A percentile compares a stretch with the other conserved stretches of the same genome.
These are phyloP conservation scores for Meghimatium bilineatum DNA, from an alignment of 2,888 invertebrate species.

Conservation along the genomic window DNA sequence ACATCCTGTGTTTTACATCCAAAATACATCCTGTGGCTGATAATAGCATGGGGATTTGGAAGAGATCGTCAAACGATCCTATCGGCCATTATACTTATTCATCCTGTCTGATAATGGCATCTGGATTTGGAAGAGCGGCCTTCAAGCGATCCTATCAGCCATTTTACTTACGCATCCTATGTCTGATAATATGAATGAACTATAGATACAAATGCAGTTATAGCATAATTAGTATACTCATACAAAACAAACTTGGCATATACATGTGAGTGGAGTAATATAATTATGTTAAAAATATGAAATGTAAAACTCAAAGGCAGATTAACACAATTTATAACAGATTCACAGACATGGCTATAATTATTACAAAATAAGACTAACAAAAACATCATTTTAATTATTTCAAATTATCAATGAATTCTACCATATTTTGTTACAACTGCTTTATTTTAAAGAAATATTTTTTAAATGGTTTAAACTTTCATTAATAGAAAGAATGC, in stretches of 20 bases:
- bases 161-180: no score
- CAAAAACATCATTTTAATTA: background rate
- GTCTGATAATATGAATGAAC: slow-evolving; percentile 3
- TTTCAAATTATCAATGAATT: background rate
- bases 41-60: no score
- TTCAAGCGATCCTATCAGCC: no score
- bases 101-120: no score
- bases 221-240: background rate
- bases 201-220: background rate
- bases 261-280: background rate
- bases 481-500: background rate
- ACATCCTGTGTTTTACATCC: no score
- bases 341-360: background rate
- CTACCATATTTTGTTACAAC: background rate
- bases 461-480: no score
- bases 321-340: background rate
- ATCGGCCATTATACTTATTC: no score
- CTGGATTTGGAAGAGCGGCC: no score
- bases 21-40: no score
- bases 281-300: background rate
- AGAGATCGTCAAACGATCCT: no score
- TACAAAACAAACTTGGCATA: background rate
- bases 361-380: background rate
- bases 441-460: background rate
- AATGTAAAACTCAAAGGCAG: background rate